Conservation (phyloP, 2,888 invertebrate species). For the Bombylius major region DNA sequence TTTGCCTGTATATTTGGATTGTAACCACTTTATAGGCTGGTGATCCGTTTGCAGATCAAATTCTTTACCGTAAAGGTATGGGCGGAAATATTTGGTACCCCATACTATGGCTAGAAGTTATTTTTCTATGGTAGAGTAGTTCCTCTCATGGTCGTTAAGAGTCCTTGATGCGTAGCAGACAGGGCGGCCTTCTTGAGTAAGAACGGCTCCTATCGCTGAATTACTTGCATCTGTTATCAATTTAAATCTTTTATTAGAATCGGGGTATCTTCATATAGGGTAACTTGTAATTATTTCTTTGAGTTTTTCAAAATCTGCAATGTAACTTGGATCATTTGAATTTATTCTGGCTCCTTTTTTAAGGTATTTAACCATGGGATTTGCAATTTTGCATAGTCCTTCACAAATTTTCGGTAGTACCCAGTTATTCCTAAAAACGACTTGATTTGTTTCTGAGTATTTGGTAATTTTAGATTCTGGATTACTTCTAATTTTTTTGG, state of each 20-base stretch:
- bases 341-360: not conserved
- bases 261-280: not conserved
- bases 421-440: not conserved
- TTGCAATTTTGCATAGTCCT: not conserved
- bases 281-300: not conserved
- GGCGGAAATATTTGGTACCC: not conserved
- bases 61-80: not conserved
- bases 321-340: not conserved
- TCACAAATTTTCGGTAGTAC: not conserved
- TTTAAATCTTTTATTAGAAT: constrained; percentile 1
- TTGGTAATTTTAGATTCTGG: constrained; percentile 1
- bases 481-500: constrained; percentile 8
- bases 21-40: not conserved
- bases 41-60: constrained; percentile 3
- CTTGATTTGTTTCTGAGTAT: not conserved
- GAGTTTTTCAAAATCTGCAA: not conserved
- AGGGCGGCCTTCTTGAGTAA: not conserved
- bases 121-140: constrained; percentile 1
- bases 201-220: not conserved
- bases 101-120: constrained; percentile 1
- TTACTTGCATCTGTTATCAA: not conserved
- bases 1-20: not conserved
- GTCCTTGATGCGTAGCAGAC: constrained; percentile 2
- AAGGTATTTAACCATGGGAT: not conserved
- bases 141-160: not conserved